phyloP scores from a whole-genome alignment of 2,888 invertebrate species.

The Panorpa germanica region DNA sequence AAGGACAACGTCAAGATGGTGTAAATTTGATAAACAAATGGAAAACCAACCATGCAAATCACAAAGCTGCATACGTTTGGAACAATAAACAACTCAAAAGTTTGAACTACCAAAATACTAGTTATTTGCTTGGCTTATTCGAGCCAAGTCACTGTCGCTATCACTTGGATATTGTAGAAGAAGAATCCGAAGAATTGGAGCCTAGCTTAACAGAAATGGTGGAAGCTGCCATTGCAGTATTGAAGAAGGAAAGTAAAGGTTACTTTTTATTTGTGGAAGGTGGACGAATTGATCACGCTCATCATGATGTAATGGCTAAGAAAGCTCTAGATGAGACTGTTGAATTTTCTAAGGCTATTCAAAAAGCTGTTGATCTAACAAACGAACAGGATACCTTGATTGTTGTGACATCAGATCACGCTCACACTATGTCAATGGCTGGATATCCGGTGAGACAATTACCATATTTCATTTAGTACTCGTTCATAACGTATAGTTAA shows the following conservation, averaged over 20 bases:
- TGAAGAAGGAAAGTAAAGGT: slow-evolving; percentile 37
- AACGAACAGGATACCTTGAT: slow-evolving; percentile 34
- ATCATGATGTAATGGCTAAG: slow-evolving; percentile 36
- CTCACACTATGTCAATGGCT: slow-evolving; percentile 32
- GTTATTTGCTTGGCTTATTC: slow-evolving; percentile 29
- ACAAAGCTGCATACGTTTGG: slow-evolving; percentile 25
- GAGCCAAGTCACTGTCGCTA: slow-evolving; percentile 28
- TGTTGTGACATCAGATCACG: slow-evolving; percentile 40
- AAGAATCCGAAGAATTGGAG: slow-evolving; percentile 24
- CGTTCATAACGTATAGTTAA: too few relatives aligned
- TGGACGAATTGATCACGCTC: slow-evolving; percentile 45
- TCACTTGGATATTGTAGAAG: slow-evolving; percentile 21
- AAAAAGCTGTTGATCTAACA: slow-evolving; percentile 25
- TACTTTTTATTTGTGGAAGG: slow-evolving; percentile 40
- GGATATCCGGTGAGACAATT: slow-evolving; percentile 34
- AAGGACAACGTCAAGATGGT: slow-evolving; percentile 30
- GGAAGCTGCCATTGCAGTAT: slow-evolving; percentile 39
- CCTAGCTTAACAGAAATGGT: slow-evolving; percentile 49
- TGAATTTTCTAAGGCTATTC: slow-evolving; percentile 39
- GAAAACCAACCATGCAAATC: slow-evolving; percentile 26
- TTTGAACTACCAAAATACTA: slow-evolving; percentile 21
- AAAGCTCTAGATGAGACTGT: slow-evolving; percentile 47
- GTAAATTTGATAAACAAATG: slow-evolving; percentile 40
- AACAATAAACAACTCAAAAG: slow-evolving; percentile 22
- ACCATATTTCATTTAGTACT: too few relatives aligned